Evolutionary conservation across 1,140 invertebrate species (phyloP).

Genomic region (Hypothenemus hampei): DNA sequence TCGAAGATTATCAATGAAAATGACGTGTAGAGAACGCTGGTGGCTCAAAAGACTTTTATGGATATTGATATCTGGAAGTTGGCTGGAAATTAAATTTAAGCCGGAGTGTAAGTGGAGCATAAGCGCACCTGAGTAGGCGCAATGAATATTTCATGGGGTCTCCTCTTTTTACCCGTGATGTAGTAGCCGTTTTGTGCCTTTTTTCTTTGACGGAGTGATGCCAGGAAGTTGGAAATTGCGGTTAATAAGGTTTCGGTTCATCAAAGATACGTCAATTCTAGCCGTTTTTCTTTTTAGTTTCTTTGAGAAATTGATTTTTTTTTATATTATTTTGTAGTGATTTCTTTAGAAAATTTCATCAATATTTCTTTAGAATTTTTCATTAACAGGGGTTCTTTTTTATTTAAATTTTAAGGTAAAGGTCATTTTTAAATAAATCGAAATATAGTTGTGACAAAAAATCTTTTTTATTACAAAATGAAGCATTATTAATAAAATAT

Average conservation of each 20-base stretch:
- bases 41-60: conserved; percentile 31
- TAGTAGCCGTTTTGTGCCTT: no score
- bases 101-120: conserved; percentile 27
- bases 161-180: no score
- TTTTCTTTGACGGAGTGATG: no score
- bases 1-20: conserved; percentile 24
- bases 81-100: conserved; percentile 32
- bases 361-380: neutral
- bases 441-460: neutral
- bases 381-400: neutral
- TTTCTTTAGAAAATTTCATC: neutral
- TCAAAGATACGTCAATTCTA: no score
- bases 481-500: no score
- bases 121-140: conserved; percentile 30
- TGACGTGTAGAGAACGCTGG: conserved; percentile 27
- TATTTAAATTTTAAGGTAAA: neutral
- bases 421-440: neutral
- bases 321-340: neutral
- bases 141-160: conserved; percentile 23
- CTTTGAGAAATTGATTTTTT: neutral
- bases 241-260: no score
- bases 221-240: no score
- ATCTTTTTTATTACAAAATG: no score
- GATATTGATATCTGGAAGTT: conserved; percentile 32
- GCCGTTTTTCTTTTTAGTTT: neutral